Base-by-base conservation (phyloP, 2,797 vertebrate species). In the Natrix natrix region DNA sequence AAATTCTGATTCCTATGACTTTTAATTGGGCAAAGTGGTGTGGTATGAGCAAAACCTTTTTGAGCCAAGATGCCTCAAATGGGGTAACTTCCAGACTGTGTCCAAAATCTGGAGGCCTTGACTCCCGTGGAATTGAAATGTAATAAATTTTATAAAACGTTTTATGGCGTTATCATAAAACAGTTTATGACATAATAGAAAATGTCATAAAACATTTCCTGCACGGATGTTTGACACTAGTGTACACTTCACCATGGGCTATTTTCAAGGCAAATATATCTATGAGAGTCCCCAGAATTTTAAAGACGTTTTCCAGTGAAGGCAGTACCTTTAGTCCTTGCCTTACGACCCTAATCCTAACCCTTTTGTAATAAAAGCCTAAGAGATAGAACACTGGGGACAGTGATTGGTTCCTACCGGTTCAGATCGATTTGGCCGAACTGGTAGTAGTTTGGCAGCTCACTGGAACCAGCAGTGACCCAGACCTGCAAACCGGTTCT, bases 331-430 rank as follows among this genome's bases (percentile, higher is more conserved):
- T n/a, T 69, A 8, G n/a, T 32, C 66, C 14, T 69, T 69, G 14
- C 16, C n/a, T 32, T 69, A 32, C 2, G 6, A 69, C n/a, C 14
- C 14, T 16, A 32, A 32, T 10, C 60, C 16, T 59, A 59, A 59
- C 43, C 91, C 96, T 95, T 94, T 92, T 90, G 91, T 10, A 78
- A 92, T 52, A 3, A 61, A 93, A 93, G 83, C 94, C 95, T 93
- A 87, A 96, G 95, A 96, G 96, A 55, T 95, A 94, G 94, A 95
- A 95, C 28, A 92, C 94, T 94, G 1, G 2, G 95, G 60, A 32
- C 56, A 95, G 48, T 3, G 48, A 5, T 48, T 48, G 48, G 48
- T 48, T 48, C 48, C 48, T 48, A 48, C 48, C 48, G 5, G 48
- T 48, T 48, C 48, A 5, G 48, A 48, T 48, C 48, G 48, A 5